Evolutionary conservation across 1,140 invertebrate genomes (phyloP), one percentile per base, ranked within the genome.

Genomic region (Brachionus rubens): DNA sequence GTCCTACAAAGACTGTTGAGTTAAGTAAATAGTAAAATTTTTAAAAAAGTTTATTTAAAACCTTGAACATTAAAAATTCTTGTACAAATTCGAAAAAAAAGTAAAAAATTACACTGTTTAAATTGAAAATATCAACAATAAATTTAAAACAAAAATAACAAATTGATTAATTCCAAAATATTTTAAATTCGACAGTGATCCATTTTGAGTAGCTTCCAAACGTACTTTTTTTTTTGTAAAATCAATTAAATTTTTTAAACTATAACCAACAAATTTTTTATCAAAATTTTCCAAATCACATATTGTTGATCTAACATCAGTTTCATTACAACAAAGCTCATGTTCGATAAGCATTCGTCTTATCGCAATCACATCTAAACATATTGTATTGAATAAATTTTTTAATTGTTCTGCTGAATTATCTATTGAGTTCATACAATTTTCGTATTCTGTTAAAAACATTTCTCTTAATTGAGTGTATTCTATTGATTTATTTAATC

Each of bases 401-500:
- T 72, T 54, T 36, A 48, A 36, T 19, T 70, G 19, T 1, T 26
- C 16, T 6, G 16, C 26, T 9, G 19, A 12, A 19, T 26, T 50
- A 16, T 40, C 68, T 14, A 54, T 52, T 4, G 33, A 36, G 12
- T 50, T 50, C 46, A 50, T 50, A n/a, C 68, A 72, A 10, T 54
- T 48, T 72, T 72, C 68, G 41, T 72, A 72, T 40, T 72, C 68
- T 9, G 21, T 50, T 14, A 72, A 30, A 40, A 72, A 72, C 46
- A 48, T 48, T 48, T 72, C 46, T 48, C 46, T 48, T 26, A 72
- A 40, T 19, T 72, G n/a, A 21, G 40, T 72, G n/a, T 72, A 54
- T 50, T 72, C 68, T 19, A 50, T 41, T 5, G 50, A 48, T 72
- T 41, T 19, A 48, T 72, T 54, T 33, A 72, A 41, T 14, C 33